These are phyloP conservation scores for Metopolophium dirhodum DNA, from an alignment of 1,140 invertebrate species.

Conservation along the genomic window DNA sequence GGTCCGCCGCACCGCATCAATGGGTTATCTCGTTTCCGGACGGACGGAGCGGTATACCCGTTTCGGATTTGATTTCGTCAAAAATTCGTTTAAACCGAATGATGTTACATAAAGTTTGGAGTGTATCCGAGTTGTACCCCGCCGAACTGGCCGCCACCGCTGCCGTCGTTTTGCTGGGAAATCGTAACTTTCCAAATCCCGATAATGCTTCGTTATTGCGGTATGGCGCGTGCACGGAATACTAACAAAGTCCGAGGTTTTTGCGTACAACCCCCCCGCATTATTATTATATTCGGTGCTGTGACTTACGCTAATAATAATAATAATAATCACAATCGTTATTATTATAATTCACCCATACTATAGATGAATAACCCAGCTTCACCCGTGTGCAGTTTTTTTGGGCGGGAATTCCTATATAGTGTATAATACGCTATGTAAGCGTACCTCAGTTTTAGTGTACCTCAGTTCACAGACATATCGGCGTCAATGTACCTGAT, in stretches of 20 bases:
- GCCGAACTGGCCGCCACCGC: neutral
- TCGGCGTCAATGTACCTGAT: no score
- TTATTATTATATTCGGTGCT: neutral
- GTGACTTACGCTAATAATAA: neutral
- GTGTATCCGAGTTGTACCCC: neutral
- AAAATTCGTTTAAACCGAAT: no score
- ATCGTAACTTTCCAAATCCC: neutral
- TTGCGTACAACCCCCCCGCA: neutral
- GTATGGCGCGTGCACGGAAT: neutral
- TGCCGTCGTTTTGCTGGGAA: neutral
- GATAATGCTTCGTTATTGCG: constrained; percentile 2
- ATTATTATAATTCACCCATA: neutral
- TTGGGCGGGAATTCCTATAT: no score
- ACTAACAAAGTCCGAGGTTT: neutral
- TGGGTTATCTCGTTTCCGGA: no score
- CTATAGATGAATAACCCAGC: no score
- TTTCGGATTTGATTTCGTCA: no score
- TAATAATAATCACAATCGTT: neutral
- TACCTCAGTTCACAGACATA: no score
- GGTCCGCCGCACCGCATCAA: no score
- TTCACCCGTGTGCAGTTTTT: no score
- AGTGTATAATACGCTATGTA: no score
- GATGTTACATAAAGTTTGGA: neutral
- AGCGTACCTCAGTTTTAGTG: no score
- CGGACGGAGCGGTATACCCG: no score